Base-by-base conservation (phyloP, 1,140 invertebrate genomes). In the Cyphomyrmex costatus region DNA sequence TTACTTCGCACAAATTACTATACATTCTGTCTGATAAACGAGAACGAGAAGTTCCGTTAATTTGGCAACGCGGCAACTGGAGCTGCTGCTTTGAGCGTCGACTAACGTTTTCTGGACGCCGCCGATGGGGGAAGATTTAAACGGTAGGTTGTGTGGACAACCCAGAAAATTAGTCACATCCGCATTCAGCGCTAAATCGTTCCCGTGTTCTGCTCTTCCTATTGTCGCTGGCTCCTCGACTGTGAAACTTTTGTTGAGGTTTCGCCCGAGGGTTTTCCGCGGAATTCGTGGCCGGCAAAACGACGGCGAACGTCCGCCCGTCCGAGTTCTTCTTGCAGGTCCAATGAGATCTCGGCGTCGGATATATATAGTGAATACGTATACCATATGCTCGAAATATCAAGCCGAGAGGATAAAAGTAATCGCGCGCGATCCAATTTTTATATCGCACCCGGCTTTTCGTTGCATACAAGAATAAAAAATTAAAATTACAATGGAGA, bases 91-190 rank as follows among this genome's bases (percentile, higher is more conserved):
- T 70, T 60, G 87, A 68, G 60, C 63, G 80, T 86, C 87, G 87
- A 65, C 71, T 78, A 60, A 79, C 84, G 88, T 76, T 86, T 89
- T 91, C 87, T 88, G 77, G 66, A 87, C 76, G 86, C 85, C 76
- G 86, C 85, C 82, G 90, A 85, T 86, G 89, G 90, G 85, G 89
- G 85, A 90, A 92, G 90, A 87, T 93, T 92, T 90, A 85, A 93
- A 91, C 89, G 85, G 92, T 92, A 90, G 91, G 89, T 93, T 91
- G 92, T 87, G 92, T 92, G 91, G 92, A 91, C 90, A 92, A 92
- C 88, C 91, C 92, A 93, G 93, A 94, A 94, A 94, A 94, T 94
- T 93, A 94, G 93, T 90, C 89, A 93, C 93, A 94, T 94, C 93
- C 93, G 94, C 90, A 91, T 92, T 90, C 88, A 90, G 89, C 83